phyloP scores from a whole-genome alignment of 2,888 invertebrate genomes.

The Acleris laterana region DNA sequence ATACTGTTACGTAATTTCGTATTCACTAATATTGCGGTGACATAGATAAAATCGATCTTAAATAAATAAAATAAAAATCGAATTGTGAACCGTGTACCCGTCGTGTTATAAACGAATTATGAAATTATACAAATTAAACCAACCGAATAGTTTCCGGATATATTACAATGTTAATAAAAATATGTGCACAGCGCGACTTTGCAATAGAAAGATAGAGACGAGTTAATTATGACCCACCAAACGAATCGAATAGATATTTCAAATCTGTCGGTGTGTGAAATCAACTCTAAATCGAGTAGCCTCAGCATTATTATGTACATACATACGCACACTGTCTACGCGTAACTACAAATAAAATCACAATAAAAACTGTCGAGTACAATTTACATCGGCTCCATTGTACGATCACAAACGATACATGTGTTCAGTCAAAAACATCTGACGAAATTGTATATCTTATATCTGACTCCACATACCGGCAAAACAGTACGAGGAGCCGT shows the following conservation, averaged over 20 bases:
- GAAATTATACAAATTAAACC: background rate
- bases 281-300: slow-evolving; percentile 14
- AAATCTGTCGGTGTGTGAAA: background rate
- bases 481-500: background rate
- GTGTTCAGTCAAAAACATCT: background rate
- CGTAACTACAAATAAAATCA: slow-evolving; percentile 34
- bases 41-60: slow-evolving; percentile 4
- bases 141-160: slow-evolving; percentile 13
- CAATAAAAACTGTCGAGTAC: slow-evolving; percentile 32
- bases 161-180: slow-evolving; percentile 10
- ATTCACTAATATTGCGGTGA: slow-evolving; percentile 25
- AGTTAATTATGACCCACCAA: background rate
- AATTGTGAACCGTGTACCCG: slow-evolving; percentile 31
- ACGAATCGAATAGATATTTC: too few relatives aligned
- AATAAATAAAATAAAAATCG: slow-evolving; percentile 17
- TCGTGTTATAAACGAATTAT: slow-evolving; percentile 12
- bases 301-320: slow-evolving; percentile 23
- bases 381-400: slow-evolving; percentile 10
- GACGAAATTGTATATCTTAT: background rate
- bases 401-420: background rate
- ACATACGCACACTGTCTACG: slow-evolving; percentile 20
- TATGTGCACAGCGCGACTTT: slow-evolving; percentile 14
- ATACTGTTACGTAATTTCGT: slow-evolving; percentile 27
- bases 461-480: background rate
- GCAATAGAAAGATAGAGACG: slow-evolving; percentile 2